Base-by-base conservation (phyloP, 2,113 vertebrate genomes). In the Cryptomyrus ogoouensis region DNA sequence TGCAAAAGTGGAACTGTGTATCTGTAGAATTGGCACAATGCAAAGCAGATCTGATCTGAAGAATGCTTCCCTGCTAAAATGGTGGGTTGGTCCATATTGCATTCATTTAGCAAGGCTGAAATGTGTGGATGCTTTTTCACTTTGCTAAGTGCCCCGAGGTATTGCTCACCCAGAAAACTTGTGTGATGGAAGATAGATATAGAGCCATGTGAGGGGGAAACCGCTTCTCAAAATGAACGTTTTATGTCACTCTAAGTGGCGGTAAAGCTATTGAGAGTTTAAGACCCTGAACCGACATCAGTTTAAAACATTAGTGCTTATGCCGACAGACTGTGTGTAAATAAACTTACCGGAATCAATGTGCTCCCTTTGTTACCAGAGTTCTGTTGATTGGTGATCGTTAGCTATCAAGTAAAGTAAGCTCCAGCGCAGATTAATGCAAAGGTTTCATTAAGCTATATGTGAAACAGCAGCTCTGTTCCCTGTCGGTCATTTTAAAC, bases 251-350 rank as follows among this genome's bases (percentile, higher is more conserved):
- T 93, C 90, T 93, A 94, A 92, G 91, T 91, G 47, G 91, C 92
- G 90, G 83, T 93, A 92, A 42, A 90, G 9, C 91, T 93, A 91
- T 88, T 77, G 94, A 92, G 94, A 94, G 92, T 92, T 92, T 83
- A 92, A 89, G 84, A 31, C 94, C 94, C 89, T 44, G 89, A 87
- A 94, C 93, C 89, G 47, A 49, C 52, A 91, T 83, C 88, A 80
- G 91, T 91, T 88, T 89, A 92, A 93, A 85, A 87, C 49, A 19
- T n/a, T 90, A 86, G 88, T 91, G 83, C 89, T 94, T 89, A 94
- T 91, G 83, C 47, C 92, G 93, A 90, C 88, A 92, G 92, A 88
- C 5, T 53, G 94, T 91, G 93, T 91, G 66, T 83, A 88, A 90
- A 10, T 80, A n/a, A 85, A 85, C 42, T 31, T 24, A 15, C n/a